A percentile compares a stretch with the other conserved stretches of the same genome.
These are phyloP conservation scores for Spea multiplicata DNA, from an alignment of 2,113 vertebrate genomes.

Conservation along the genomic window DNA sequence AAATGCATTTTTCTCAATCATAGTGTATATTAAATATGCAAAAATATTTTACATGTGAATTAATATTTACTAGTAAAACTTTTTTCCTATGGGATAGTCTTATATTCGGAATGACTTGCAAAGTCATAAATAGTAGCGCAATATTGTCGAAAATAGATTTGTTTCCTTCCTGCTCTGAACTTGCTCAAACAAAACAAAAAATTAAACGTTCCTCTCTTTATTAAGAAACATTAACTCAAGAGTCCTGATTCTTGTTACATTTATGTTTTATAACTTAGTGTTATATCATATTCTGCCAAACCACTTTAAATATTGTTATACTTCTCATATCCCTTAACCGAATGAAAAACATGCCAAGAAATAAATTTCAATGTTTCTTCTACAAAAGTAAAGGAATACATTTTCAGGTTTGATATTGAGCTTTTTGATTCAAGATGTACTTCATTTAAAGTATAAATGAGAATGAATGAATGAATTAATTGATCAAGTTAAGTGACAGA, in stretches of 20 bases:
- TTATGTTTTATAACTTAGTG: not conserved
- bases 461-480: not conserved
- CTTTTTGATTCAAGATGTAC: not conserved
- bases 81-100: no score
- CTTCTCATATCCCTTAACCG: slow-evolving; percentile 17
- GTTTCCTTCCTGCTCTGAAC: no score
- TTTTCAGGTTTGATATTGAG: not conserved
- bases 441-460: not conserved
- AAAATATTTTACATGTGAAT: no score
- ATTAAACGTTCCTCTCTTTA: not conserved
- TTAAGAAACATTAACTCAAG: not conserved
- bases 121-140: no score
- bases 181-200: no score
- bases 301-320: slow-evolving; percentile 20
- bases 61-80: no score
- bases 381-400: not conserved
- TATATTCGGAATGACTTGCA: no score
- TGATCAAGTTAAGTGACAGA: no score
- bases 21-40: no score
- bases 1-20: no score
- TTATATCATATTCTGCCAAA: slow-evolving; percentile 26
- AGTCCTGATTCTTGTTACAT: not conserved
- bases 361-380: slow-evolving; percentile 20
- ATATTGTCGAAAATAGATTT: no score
- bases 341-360: slow-evolving; percentile 14